These are phyloP conservation scores for Phaethon lepturus DNA, from an alignment of 2,113 vertebrate genomes.

Conservation along the genomic window DNA sequence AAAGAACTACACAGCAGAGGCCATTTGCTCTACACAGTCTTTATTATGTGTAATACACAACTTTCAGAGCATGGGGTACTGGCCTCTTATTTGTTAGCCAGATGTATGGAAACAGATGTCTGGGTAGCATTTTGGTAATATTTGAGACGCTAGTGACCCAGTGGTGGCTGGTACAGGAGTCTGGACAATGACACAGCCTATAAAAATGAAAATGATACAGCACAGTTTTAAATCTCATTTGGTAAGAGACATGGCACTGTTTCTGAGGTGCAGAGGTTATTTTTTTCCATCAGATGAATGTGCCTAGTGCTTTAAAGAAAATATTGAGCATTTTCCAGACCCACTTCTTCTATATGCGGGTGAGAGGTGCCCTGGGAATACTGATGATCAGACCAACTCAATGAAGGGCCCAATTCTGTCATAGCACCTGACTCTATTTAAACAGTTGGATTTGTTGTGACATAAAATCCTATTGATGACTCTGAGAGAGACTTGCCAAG, in stretches of 20 bases:
- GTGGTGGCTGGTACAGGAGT: not conserved
- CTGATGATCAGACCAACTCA: not conserved
- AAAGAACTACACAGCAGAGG: not conserved
- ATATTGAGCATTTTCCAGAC: not conserved
- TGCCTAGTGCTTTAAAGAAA: not conserved
- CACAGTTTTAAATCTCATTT: not conserved
- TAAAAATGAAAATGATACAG: not conserved
- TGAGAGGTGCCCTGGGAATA: not conserved
- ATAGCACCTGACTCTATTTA: not conserved
- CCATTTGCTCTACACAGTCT: not conserved
- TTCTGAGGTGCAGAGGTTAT: not conserved
- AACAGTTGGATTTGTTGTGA: conserved; percentile 24
- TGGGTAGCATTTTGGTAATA: not conserved
- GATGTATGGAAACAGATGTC: not conserved
- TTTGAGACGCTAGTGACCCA: not conserved
- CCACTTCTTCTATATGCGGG: fast-evolving
- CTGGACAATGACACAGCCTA: not conserved
- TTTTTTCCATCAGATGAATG: not conserved
- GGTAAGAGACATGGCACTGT: not conserved
- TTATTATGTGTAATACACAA: not conserved
- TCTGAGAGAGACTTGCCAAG: conserved; percentile 1
- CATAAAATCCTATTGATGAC: conserved; percentile 25
- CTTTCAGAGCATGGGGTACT: not conserved
- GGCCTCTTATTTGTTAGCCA: not conserved
- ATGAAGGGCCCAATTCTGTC: not conserved